phyloP scores from a whole-genome alignment of 2,888 invertebrate species.

The Aplocera efformata region DNA sequence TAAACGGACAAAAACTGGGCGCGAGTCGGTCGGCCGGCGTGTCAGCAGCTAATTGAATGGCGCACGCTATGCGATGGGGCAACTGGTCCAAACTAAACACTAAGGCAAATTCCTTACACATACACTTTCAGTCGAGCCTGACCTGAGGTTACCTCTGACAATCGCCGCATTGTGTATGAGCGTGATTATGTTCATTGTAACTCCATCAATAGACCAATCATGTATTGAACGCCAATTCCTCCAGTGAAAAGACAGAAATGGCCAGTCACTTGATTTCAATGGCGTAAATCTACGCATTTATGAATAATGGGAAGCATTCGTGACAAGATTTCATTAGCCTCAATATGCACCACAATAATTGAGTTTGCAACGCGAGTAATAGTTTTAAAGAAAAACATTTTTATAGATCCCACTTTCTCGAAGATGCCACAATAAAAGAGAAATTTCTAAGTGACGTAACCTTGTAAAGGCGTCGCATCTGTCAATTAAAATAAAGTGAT shows the following conservation, averaged over 20 bases:
- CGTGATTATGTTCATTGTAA: constrained; percentile 28
- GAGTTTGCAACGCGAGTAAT: constrained; percentile 33
- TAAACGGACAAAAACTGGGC: constrained; percentile 67
- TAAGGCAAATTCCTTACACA: constrained; percentile 55
- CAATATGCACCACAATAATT: constrained; percentile 44
- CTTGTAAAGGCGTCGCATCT: constrained; percentile 31
- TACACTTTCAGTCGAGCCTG: constrained; percentile 30
- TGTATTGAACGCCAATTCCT: constrained; percentile 26
- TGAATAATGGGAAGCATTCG: constrained; percentile 37
- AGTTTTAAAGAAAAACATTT: constrained; percentile 26
- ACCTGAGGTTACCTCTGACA: constrained; percentile 22
- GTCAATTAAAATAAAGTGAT: constrained; percentile 17
- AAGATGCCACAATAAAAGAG: constrained; percentile 37
- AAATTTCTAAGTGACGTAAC: constrained; percentile 33
- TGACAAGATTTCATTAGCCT: constrained; percentile 50
- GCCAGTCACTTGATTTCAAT: constrained; percentile 23
- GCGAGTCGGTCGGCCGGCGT: constrained; percentile 58
- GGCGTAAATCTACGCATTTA: constrained; percentile 31
- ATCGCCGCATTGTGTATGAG: constrained; percentile 20
- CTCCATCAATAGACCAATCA: constrained; percentile 30
- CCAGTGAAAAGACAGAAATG: constrained; percentile 20
- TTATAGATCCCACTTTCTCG: constrained; percentile 38
- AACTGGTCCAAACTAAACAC: constrained; percentile 53
- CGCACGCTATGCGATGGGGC: constrained; percentile 67
- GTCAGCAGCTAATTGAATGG: constrained; percentile 70